A percentile compares a stretch with the other conserved stretches of the same genome.
These are phyloP conservation scores for Bruchidius siliquastri DNA, from an alignment of 2,888 invertebrate species.

Conservation along the genomic window DNA sequence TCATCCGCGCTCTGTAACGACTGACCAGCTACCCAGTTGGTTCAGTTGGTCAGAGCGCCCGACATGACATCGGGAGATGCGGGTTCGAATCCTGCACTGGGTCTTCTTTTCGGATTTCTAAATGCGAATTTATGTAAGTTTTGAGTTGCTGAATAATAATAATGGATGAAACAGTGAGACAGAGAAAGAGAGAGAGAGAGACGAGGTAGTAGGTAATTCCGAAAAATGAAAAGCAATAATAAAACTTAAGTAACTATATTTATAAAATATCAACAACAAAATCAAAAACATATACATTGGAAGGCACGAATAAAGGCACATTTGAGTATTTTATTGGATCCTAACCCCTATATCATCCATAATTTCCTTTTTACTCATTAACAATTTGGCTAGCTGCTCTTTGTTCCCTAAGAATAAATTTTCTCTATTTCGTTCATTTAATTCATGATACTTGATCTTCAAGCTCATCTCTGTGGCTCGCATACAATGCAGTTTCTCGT, in stretches of 20 bases:
- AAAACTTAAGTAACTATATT: not conserved
- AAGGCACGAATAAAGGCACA: not conserved
- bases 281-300: not conserved
- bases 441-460: constrained; percentile 50
- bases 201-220: too few species aligned
- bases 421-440: constrained; percentile 35
- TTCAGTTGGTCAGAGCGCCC: too few species aligned
- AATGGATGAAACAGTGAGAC: too few species aligned
- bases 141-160: too few species aligned
- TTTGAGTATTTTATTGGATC: not conserved
- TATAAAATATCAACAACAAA: not conserved
- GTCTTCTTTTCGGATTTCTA: too few species aligned
- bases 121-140: too few species aligned
- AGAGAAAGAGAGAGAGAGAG: too few species aligned
- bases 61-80: too few species aligned
- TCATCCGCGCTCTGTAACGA: too few species aligned
- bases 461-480: constrained; percentile 79
- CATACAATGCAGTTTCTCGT: constrained; percentile 63
- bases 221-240: too few species aligned
- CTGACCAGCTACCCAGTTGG: too few species aligned
- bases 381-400: constrained; percentile 55
- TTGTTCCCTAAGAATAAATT: constrained; percentile 53
- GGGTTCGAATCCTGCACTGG: too few species aligned
- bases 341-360: constrained; percentile 20
- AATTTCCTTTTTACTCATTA: constrained; percentile 42